Conservation (phyloP, 2,113 vertebrate genomes). For the Cairina moschata region DNA sequence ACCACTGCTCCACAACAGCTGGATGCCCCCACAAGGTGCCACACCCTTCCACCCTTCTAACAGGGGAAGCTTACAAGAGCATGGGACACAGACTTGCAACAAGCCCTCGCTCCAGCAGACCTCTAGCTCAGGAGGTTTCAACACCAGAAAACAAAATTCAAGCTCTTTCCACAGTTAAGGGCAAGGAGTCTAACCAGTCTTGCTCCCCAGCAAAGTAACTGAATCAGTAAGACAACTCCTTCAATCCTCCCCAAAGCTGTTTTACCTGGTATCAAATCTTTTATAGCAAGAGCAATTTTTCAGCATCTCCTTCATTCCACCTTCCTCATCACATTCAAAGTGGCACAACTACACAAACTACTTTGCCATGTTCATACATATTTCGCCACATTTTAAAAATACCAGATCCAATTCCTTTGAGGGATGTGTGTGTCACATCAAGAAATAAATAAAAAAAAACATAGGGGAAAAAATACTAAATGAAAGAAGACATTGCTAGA, state of each 20-base stretch:
- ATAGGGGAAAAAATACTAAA: background rate
- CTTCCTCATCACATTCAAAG: background rate
- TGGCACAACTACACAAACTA: background rate
- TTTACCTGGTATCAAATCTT: background rate
- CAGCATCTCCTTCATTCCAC: background rate
- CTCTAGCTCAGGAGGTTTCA: background rate
- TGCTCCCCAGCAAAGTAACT: background rate
- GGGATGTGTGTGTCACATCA: background rate
- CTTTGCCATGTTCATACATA: background rate
- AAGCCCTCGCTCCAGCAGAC: background rate
- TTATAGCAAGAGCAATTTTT: background rate
- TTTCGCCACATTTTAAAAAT: background rate
- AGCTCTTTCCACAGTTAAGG: background rate
- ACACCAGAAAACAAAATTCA: background rate
- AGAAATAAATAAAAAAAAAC: background rate
- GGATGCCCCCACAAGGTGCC: background rate
- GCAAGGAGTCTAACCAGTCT: background rate
- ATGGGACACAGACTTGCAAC: background rate
- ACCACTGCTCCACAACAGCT: rapidly evolving
- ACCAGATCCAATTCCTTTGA: rapidly evolving
- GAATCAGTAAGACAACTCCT: background rate
- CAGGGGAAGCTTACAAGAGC: background rate
- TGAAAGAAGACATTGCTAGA: background rate
- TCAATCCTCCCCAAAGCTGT: background rate
- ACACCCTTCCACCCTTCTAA: background rate